Percentiles rank a stretch among this genome's conserved stretches.
Evolutionary conservation across 2,888 invertebrate genomes (phyloP).

Genomic region (Nephrotoma guestfalica): DNA sequence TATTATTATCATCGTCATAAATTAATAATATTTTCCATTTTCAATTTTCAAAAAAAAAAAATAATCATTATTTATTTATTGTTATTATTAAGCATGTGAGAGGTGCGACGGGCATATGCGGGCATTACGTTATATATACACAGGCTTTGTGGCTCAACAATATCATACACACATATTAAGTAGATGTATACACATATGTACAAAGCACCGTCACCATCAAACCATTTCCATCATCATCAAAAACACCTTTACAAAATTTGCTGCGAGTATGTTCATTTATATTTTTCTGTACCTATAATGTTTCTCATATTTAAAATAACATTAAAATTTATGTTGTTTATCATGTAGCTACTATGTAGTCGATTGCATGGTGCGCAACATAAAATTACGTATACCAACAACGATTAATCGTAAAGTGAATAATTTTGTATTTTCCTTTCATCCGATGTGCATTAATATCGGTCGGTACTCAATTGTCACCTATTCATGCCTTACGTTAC

Average conservation of each 20-base stretch:
- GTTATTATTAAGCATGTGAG: not conserved
- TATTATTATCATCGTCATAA: not conserved
- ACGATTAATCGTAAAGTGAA: not conserved
- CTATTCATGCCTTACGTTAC: not conserved
- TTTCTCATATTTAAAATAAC: not conserved
- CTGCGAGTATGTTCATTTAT: not conserved
- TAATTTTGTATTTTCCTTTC: not conserved
- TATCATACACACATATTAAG: no score
- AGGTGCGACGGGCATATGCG: not conserved
- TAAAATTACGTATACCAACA: not conserved
- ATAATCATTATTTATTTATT: not conserved
- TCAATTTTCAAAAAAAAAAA: not conserved
- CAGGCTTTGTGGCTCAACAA: no score
- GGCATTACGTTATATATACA: not conserved
- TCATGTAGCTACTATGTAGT: not conserved
- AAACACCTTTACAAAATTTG: not conserved
- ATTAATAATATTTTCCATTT: not conserved
- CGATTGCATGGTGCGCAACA: not conserved
- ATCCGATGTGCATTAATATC: not conserved
- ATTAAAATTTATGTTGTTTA: not conserved
- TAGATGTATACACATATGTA: not conserved
- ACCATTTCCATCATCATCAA: not conserved
- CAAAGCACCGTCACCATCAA: not conserved
- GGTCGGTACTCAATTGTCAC: not conserved
- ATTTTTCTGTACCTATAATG: not conserved